Percentiles rank a stretch among this genome's conserved stretches.
phyloP scores from a whole-genome alignment of 2,113 vertebrate species.

The Lathamus discolor region DNA sequence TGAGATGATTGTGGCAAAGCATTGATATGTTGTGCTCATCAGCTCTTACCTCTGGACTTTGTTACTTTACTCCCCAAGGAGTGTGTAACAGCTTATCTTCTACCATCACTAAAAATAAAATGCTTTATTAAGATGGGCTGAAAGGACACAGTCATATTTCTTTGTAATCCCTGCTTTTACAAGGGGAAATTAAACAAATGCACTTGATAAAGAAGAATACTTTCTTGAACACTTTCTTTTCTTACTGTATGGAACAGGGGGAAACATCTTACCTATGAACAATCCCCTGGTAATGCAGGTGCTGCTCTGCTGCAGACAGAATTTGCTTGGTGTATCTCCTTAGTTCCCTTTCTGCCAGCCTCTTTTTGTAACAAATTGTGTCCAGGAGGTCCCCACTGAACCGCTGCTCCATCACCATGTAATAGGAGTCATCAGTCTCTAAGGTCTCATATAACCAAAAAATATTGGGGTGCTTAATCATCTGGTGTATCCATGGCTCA shows the following conservation, averaged over 20 bases:
- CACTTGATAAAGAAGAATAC: neutral
- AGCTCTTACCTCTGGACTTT: neutral
- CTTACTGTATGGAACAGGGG: neutral
- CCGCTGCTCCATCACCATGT: constrained; percentile 86
- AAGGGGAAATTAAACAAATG: neutral
- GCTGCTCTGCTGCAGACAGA: constrained; percentile 79
- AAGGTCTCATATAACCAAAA: constrained; percentile 80
- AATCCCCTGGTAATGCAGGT: constrained; percentile 79
- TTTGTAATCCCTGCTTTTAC: neutral
- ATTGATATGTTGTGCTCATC: neutral
- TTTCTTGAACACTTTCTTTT: neutral
- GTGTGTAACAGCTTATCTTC: neutral
- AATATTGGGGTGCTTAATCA: constrained; percentile 82
- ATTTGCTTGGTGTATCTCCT: constrained; percentile 82
- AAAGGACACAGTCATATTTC: neutral
- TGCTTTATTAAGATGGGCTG: neutral
- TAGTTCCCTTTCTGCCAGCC: constrained; percentile 80
- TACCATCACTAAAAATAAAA: neutral
- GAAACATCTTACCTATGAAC: constrained; percentile 76
- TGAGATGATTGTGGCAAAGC: neutral
- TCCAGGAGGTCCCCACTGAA: constrained; percentile 84
- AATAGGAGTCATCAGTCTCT: constrained; percentile 87
- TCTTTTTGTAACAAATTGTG: constrained; percentile 80
- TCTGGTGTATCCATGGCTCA: constrained; percentile 83
- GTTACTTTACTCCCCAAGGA: neutral